Conservation (phyloP, 2,797 vertebrate species). For the Limnodromus scolopaceus region DNA sequence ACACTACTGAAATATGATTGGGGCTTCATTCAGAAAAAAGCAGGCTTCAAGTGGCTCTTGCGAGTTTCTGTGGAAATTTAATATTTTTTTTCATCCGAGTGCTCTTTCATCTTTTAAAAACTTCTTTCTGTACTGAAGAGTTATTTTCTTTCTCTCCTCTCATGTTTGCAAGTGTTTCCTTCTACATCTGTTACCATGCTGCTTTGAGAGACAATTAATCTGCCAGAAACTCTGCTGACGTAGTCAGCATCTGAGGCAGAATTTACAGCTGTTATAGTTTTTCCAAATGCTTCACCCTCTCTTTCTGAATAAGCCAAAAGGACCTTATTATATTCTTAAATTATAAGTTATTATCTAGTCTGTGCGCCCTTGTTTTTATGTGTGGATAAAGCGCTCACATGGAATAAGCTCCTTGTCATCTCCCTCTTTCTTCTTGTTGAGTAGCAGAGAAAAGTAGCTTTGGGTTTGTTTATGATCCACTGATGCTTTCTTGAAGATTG, state of each 20-base stretch:
- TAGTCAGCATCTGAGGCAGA: background rate
- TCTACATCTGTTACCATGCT: background rate
- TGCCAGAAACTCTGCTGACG: background rate
- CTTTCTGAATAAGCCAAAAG: background rate
- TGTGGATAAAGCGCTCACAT: background rate
- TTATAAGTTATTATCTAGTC: background rate
- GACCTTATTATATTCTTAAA: background rate
- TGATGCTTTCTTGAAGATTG: background rate
- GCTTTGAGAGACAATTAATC: background rate
- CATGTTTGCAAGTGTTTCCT: background rate
- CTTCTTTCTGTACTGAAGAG: background rate
- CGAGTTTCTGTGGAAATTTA: background rate
- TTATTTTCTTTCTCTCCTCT: background rate
- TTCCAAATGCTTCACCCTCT: background rate
- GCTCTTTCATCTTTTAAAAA: background rate
- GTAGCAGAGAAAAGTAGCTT: background rate
- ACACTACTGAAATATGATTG: background rate
- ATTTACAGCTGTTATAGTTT: background rate
- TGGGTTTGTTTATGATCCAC: background rate
- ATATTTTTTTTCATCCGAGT: background rate
- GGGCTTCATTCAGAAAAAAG: background rate
- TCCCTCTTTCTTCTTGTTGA: background rate
- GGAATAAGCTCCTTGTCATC: background rate
- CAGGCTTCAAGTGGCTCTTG: background rate
- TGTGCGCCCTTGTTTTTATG: fast-evolving